phyloP scores from a whole-genome alignment of 1,140 invertebrate genomes.

The Diorhabda sublineata region DNA sequence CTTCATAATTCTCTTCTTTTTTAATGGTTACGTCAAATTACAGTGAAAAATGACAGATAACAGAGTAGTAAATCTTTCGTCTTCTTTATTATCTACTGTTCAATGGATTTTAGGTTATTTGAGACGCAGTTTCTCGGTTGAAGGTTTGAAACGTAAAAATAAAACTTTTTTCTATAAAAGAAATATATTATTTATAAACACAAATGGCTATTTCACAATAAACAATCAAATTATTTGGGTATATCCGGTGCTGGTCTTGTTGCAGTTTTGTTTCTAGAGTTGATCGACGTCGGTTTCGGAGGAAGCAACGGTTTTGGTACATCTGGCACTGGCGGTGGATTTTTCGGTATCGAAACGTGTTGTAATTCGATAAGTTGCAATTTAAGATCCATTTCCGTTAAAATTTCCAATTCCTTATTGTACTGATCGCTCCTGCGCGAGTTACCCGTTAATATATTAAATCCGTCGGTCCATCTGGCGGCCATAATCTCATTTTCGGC shows the following conservation, averaged over 20 bases:
- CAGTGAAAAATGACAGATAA: no score
- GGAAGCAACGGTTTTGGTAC: conserved; percentile 31
- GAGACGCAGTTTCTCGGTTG: no score
- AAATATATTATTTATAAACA: no score
- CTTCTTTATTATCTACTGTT: no score
- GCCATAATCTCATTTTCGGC: conserved; percentile 34
- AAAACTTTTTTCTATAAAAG: no score
- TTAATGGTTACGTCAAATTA: no score
- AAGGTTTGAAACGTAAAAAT: no score
- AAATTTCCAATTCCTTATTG: conserved; percentile 34
- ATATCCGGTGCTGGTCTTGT: not conserved
- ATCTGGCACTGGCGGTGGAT: conserved; percentile 36
- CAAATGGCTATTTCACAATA: no score
- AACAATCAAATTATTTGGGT: not conserved
- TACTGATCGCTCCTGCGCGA: conserved; percentile 30
- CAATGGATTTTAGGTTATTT: no score
- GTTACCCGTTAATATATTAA: conserved; percentile 34
- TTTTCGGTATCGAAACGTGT: conserved; percentile 37
- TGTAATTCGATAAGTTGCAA: conserved; percentile 42
- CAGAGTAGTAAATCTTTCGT: no score
- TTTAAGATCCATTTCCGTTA: conserved; percentile 39
- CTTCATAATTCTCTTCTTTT: no score
- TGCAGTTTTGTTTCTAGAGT: not conserved
- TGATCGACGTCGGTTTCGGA: conserved; percentile 25
- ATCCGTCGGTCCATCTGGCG: conserved; percentile 38